Conservation (phyloP, 2,797 vertebrate genomes). For the Semotilus atromaculatus region DNA sequence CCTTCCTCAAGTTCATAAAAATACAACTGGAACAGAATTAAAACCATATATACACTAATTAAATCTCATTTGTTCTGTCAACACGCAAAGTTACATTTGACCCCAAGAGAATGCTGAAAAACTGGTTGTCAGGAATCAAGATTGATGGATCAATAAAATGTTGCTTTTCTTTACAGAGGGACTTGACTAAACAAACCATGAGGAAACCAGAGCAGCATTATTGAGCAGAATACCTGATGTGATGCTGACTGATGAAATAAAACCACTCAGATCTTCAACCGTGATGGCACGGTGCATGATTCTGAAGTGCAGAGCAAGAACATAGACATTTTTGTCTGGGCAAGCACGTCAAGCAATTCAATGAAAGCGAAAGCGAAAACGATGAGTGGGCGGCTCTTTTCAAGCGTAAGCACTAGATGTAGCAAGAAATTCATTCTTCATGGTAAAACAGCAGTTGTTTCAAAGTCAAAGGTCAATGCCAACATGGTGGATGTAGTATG, state of each 20-base stretch:
- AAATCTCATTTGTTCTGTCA: slow-evolving; percentile 17
- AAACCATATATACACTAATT: slow-evolving; percentile 12
- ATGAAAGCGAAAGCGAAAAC: not conserved
- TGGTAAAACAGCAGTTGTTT: not conserved
- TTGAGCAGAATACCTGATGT: not conserved
- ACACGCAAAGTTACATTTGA: slow-evolving; percentile 16
- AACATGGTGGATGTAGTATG: not conserved
- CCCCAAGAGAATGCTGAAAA: not conserved
- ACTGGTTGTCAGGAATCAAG: slow-evolving; percentile 1
- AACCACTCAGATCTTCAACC: slow-evolving; percentile 24
- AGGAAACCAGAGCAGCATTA: not conserved
- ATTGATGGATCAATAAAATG: slow-evolving; percentile 39
- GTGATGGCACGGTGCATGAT: not conserved
- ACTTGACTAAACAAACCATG: slow-evolving; percentile 3
- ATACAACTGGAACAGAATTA: slow-evolving; percentile 23
- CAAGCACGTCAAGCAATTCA: slow-evolving; percentile 20
- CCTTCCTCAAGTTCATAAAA: slow-evolving; percentile 28
- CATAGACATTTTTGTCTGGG: not conserved
- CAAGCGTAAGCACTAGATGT: not conserved
- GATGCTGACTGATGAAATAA: slow-evolving; percentile 35
- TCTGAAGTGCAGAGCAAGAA: not conserved
- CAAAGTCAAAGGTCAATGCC: not conserved
- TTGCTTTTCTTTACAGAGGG: not conserved
- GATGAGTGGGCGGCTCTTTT: not conserved
- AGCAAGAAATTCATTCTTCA: not conserved